Percentiles rank a stretch among this genome's conserved stretches.
phyloP scores from a whole-genome alignment of 2,888 invertebrate genomes.

The Chloroclysta siterata region DNA sequence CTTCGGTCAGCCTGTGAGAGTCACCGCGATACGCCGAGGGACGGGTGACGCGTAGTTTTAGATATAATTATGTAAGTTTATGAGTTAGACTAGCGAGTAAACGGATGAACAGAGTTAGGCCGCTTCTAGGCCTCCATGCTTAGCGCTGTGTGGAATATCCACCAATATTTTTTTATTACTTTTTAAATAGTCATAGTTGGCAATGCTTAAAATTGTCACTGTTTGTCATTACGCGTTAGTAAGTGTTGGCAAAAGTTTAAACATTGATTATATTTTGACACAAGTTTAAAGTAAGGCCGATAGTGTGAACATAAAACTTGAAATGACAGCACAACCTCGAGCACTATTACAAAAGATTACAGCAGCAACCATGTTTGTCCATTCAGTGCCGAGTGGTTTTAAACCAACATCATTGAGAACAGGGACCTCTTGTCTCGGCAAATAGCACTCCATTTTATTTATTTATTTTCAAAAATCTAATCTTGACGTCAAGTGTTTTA shows the following conservation, averaged over 20 bases:
- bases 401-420: conserved; percentile 74
- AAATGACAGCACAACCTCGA: conserved; percentile 43
- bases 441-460: conserved; percentile 36
- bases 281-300: too few species aligned
- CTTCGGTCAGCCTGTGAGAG: conserved; percentile 76
- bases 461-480: conserved; percentile 45
- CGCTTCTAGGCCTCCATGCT: neutral
- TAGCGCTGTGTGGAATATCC: too few species aligned
- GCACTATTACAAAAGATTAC: conserved; percentile 72
- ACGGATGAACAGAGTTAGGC: neutral
- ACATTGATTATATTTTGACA: too few species aligned
- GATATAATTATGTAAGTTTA: conserved; percentile 52
- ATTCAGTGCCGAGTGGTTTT: conserved; percentile 75
- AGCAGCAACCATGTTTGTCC: conserved; percentile 56
- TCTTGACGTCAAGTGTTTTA: conserved; percentile 67
- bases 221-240: too few species aligned
- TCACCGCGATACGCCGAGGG: conserved; percentile 65
- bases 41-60: conserved; percentile 11
- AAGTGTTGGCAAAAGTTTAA: too few species aligned
- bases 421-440: conserved; percentile 39
- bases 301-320: conserved; percentile 35
- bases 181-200: too few species aligned
- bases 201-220: too few species aligned
- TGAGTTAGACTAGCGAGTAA: neutral
- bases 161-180: too few species aligned